Percentiles rank a stretch among this genome's conserved stretches.
Conservation (phyloP, 2,888 invertebrate species). For the Dermolepida albohirtum region DNA sequence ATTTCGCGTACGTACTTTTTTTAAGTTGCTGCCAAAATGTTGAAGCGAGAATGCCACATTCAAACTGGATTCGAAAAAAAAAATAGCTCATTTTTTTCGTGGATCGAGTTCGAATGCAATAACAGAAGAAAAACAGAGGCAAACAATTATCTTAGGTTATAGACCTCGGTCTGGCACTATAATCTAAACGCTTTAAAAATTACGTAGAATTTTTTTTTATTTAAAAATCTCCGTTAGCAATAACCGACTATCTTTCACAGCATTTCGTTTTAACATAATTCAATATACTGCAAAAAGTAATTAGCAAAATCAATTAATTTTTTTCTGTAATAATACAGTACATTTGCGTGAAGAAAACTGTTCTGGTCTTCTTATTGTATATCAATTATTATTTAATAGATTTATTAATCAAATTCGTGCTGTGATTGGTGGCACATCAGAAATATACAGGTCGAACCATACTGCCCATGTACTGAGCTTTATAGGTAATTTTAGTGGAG, state of each 20-base stretch:
- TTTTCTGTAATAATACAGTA: not conserved
- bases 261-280: too few species aligned
- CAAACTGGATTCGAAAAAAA: too few species aligned
- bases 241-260: too few species aligned
- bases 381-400: not conserved
- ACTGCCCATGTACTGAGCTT: too few species aligned
- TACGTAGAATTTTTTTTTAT: not conserved
- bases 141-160: conserved; percentile 26
- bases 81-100: conserved; percentile 16
- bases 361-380: too few species aligned
- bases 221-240: too few species aligned
- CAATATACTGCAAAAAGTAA: too few species aligned
- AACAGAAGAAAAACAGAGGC: conserved; percentile 10
- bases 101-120: conserved; percentile 1
- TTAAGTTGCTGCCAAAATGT: not conserved
- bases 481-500: too few species aligned
- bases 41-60: conserved; percentile 8
- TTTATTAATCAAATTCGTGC: too few species aligned
- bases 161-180: conserved; percentile 2
- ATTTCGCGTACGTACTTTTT: conserved; percentile 19
- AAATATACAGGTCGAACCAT: too few species aligned
- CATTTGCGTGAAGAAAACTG: too few species aligned
- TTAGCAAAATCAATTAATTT: conserved; percentile 11
- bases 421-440: too few species aligned
- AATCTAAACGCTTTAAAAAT: not conserved